phyloP scores from a whole-genome alignment of 2,888 invertebrate species.

The Xylophagus ater region DNA sequence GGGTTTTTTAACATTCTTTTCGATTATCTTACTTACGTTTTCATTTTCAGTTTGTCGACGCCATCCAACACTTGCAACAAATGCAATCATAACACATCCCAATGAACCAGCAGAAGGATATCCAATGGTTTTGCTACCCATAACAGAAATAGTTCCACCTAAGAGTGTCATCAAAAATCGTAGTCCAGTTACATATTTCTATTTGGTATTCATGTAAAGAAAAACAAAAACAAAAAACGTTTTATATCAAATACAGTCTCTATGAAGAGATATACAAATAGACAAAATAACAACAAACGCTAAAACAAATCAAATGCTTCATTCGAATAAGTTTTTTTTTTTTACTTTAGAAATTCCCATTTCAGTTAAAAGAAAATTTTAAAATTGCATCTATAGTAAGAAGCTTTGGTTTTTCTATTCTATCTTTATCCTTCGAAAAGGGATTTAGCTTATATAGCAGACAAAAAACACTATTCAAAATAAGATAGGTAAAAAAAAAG shows the following conservation, averaged over 20 bases:
- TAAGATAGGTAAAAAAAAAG: too few relatives aligned
- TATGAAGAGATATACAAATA: neutral
- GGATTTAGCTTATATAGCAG: too few relatives aligned
- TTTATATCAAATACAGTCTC: neutral
- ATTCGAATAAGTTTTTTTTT: too few relatives aligned
- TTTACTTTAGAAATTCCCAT: too few relatives aligned
- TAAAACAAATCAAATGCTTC: too few relatives aligned
- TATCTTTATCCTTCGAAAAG: too few relatives aligned
- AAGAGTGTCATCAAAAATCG: slow-evolving; percentile 47
- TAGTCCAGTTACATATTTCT: slow-evolving; percentile 39
- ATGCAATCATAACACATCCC: slow-evolving; percentile 45
- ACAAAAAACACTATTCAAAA: too few relatives aligned
- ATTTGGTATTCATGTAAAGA: too few relatives aligned
- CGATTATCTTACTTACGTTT: slow-evolving; percentile 27
- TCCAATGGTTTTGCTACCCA: slow-evolving; percentile 48
- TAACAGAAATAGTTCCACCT: slow-evolving; percentile 51
- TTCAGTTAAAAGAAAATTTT: too few relatives aligned
- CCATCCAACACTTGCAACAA: slow-evolving; percentile 47
- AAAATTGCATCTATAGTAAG: too few relatives aligned
- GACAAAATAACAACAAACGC: neutral
- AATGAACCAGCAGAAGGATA: slow-evolving; percentile 54
- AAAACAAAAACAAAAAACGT: slow-evolving; percentile 2
- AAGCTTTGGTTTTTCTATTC: too few relatives aligned
- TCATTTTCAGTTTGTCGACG: slow-evolving; percentile 30
- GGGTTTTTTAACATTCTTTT: too few relatives aligned